Evolutionary conservation across 2,888 invertebrate species (phyloP).

Genomic region (Rhopalosiphum nymphaeae): DNA sequence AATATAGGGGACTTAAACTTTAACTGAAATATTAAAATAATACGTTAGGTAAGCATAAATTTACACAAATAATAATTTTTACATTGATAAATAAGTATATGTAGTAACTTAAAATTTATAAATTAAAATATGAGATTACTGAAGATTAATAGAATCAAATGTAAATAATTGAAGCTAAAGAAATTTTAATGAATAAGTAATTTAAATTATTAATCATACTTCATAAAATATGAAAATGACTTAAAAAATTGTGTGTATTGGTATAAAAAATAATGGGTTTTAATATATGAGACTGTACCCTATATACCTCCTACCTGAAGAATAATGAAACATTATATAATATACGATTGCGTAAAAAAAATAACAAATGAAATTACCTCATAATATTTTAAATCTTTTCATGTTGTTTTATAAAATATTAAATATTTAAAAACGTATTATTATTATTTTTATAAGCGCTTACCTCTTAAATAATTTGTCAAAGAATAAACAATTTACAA

Average conservation of each 20-base stretch:
- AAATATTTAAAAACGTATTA: neutral
- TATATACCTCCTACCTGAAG: neutral
- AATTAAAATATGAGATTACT: neutral
- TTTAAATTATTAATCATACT: neutral
- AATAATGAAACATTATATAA: neutral
- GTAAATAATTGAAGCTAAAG: neutral
- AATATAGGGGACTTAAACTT: neutral
- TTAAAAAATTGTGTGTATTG: neutral
- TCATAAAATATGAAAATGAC: neutral
- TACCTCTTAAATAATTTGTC: neutral
- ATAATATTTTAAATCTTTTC: neutral
- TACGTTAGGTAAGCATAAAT: neutral
- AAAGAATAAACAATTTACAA: neutral
- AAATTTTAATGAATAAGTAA: neutral
- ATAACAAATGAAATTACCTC: neutral
- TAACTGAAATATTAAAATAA: neutral
- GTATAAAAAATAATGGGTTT: neutral
- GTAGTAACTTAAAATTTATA: neutral
- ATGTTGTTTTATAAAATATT: neutral
- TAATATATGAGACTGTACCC: neutral
- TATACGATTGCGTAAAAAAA: neutral
- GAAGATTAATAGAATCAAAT: neutral
- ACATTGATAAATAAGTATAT: neutral
- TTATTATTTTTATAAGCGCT: neutral
- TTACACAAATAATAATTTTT: neutral